A percentile compares a stretch with the other conserved stretches of the same genome.
phyloP scores from a whole-genome alignment of 1,140 invertebrate species.

The Drosophila willistoni region DNA sequence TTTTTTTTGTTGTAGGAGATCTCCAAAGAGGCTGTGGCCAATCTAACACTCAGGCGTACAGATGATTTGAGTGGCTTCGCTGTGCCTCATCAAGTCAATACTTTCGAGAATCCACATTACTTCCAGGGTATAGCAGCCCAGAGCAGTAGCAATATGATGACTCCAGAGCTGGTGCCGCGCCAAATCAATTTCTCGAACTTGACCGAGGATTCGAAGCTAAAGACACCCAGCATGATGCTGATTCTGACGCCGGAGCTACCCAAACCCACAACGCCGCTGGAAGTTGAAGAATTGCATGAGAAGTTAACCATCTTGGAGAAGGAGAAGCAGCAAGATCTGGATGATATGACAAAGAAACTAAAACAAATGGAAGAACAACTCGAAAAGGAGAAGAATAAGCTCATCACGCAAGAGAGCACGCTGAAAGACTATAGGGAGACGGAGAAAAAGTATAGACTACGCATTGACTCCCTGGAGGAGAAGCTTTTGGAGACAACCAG shows the following conservation, averaged over 20 bases:
- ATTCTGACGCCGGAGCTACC: slow-evolving; percentile 74
- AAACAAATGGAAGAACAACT: slow-evolving; percentile 44
- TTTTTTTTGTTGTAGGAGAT: slow-evolving; percentile 52
- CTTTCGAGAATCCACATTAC: slow-evolving; percentile 79
- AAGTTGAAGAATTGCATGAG: slow-evolving; percentile 41
- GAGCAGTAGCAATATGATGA: slow-evolving; percentile 52
- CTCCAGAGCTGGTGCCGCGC: slow-evolving; percentile 70
- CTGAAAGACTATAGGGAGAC: slow-evolving; percentile 55
- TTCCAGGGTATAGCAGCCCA: slow-evolving; percentile 66
- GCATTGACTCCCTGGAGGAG: slow-evolving; percentile 55
- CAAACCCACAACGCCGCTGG: slow-evolving; percentile 36
- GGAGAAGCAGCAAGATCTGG: slow-evolving; percentile 60
- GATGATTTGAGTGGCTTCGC: slow-evolving; percentile 75
- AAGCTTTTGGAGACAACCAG: slow-evolving; percentile 59
- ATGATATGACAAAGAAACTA: slow-evolving; percentile 47
- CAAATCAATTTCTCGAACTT: slow-evolving; percentile 81
- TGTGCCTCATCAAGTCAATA: slow-evolving; percentile 61
- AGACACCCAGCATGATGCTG: slow-evolving; percentile 69
- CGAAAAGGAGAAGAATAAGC: slow-evolving; percentile 46
- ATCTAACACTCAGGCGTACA: slow-evolving; percentile 75
- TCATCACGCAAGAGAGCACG: slow-evolving; percentile 51
- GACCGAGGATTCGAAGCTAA: slow-evolving; percentile 82
- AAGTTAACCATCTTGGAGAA: slow-evolving; percentile 44
- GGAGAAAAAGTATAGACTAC: slow-evolving; percentile 52
- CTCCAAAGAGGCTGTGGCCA: slow-evolving; percentile 75